Evolutionary conservation across 1,140 invertebrate species (phyloP).

Genomic region (Triops longicaudatus): DNA sequence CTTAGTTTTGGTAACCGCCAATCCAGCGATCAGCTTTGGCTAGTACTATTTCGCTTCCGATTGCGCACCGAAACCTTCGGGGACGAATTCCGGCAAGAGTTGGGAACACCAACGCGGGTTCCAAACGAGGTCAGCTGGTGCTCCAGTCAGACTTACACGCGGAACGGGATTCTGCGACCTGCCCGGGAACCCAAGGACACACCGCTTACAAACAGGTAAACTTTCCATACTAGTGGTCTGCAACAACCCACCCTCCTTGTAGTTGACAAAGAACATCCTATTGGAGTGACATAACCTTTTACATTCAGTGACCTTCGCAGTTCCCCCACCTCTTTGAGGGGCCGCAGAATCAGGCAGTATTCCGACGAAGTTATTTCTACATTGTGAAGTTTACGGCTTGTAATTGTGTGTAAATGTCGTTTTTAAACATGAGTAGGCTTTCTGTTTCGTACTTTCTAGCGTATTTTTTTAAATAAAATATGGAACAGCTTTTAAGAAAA

Average conservation of each 20-base stretch:
- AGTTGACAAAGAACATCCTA: neutral
- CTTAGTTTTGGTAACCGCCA: neutral
- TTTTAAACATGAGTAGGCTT: too few species aligned
- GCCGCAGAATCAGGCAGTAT: too few species aligned
- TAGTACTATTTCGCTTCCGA: neutral
- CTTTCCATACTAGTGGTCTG: conserved; percentile 6
- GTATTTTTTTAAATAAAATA: too few species aligned
- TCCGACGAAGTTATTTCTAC: too few species aligned
- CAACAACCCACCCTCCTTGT: neutral
- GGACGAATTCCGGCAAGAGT: conserved; percentile 14
- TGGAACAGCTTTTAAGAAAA: too few species aligned
- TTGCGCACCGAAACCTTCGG: conserved; percentile 1
- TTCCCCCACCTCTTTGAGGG: too few species aligned
- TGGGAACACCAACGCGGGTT: conserved; percentile 5
- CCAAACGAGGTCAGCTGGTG: conserved; percentile 10
- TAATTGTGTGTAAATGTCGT: too few species aligned
- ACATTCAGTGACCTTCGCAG: too few species aligned
- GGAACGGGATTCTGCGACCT: conserved; percentile 1
- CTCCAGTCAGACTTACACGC: neutral
- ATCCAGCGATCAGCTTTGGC: neutral
- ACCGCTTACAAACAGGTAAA: neutral
- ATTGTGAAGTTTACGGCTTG: too few species aligned
- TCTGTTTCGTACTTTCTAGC: too few species aligned
- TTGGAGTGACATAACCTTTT: too few species aligned
- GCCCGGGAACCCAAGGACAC: neutral